A percentile compares a stretch with the other conserved stretches of the same genome.
Evolutionary conservation across 2,888 invertebrate species (phyloP).

Genomic region (Spicauda simplicius): DNA sequence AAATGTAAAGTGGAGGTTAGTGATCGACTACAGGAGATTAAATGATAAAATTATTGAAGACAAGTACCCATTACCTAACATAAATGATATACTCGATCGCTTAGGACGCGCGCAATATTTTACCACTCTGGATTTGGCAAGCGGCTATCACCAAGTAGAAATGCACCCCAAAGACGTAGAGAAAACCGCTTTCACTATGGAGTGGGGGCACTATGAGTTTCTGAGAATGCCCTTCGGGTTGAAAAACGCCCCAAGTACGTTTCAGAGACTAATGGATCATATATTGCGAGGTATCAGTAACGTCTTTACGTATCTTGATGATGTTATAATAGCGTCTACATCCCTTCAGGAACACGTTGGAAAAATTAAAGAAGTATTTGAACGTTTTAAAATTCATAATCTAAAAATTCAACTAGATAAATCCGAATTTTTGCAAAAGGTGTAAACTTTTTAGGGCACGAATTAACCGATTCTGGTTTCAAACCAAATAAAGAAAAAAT

Average conservation of each 20-base stretch:
- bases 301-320: constrained; percentile 43
- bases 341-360: constrained; percentile 46
- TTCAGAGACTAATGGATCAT: constrained; percentile 54
- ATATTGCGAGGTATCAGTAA: constrained; percentile 50
- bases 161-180: constrained; percentile 41
- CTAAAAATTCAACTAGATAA: too few relatives aligned
- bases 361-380: constrained; percentile 46
- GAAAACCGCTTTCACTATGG: constrained; percentile 48
- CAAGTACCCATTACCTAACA: constrained; percentile 44
- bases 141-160: constrained; percentile 45
- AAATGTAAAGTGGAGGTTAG: constrained; percentile 42
- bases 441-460: constrained; percentile 41
- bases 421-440: constrained; percentile 44
- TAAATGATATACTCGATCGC: constrained; percentile 44
- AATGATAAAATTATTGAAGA: too few relatives aligned
- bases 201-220: constrained; percentile 53
- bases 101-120: too few relatives aligned
- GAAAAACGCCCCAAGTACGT: constrained; percentile 51
- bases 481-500: constrained; percentile 50
- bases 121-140: constrained; percentile 47
- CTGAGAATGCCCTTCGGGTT: constrained; percentile 53
- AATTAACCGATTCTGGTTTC: constrained; percentile 40
- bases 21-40: constrained; percentile 43
- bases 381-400: too few relatives aligned
- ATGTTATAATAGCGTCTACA: constrained; percentile 46